Conservation (phyloP, 1,140 invertebrate species). For the Stegodyphus mimosarum region DNA sequence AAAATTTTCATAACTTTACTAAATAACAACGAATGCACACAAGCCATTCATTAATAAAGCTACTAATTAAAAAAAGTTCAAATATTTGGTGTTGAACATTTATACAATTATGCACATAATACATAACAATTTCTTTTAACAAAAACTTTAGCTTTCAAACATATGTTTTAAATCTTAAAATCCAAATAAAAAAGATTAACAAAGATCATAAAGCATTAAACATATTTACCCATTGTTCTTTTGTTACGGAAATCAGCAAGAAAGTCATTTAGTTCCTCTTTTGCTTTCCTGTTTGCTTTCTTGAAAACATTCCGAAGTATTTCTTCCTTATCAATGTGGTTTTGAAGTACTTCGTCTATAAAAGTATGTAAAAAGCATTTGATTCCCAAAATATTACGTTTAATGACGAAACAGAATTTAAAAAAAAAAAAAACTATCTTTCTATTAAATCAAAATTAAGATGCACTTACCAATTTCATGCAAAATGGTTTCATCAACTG, state of each 20-base stretch:
- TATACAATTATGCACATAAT: too few species aligned
- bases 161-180: too few species aligned
- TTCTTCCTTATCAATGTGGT: slow-evolving; percentile 88
- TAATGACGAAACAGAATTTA: not conserved
- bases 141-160: too few species aligned
- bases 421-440: not conserved
- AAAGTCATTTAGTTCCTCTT: slow-evolving; percentile 87
- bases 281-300: slow-evolving; percentile 84
- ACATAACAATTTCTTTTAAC: too few species aligned
- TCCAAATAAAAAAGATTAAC: too few species aligned
- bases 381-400: not conserved
- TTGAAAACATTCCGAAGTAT: slow-evolving; percentile 87
- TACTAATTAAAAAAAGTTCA: too few species aligned
- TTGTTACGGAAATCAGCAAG: slow-evolving; percentile 91
- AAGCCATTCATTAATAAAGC: too few species aligned
- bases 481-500: slow-evolving; percentile 86
- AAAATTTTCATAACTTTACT: too few species aligned
- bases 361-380: not conserved
- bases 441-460: not conserved
- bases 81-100: too few species aligned
- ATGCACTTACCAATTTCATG: slow-evolving; percentile 77
- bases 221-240: slow-evolving; percentile 75
- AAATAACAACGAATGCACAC: too few species aligned
- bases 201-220: too few species aligned
- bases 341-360: slow-evolving; percentile 78